Percentiles rank a stretch among this genome's conserved stretches.
These are phyloP conservation scores for Enteromius paludinosus DNA, from an alignment of 2,797 vertebrate species.

Conservation along the genomic window DNA sequence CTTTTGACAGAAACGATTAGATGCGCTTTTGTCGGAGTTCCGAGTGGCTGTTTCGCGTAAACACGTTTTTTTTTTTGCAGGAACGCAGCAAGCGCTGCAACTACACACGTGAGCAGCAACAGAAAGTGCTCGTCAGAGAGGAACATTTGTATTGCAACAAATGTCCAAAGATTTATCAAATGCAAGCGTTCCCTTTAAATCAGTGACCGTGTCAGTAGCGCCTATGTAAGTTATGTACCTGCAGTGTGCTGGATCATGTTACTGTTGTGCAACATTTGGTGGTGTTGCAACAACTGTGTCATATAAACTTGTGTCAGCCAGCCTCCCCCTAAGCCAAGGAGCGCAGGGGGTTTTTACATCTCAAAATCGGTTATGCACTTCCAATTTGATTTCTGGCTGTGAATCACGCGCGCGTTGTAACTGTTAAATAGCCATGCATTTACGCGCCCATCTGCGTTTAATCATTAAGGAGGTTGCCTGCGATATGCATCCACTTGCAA, in stretches of 20 bases:
- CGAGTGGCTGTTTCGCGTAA: background rate
- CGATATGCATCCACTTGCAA: background rate
- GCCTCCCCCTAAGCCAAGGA: background rate
- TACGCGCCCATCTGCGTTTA: background rate
- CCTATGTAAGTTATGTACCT: constrained; percentile 22
- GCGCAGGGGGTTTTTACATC: background rate
- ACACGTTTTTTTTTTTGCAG: background rate
- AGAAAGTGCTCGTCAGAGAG: constrained; percentile 4
- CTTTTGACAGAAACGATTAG: constrained; percentile 37
- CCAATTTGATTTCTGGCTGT: background rate
- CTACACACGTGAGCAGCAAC: background rate
- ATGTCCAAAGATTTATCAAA: background rate
- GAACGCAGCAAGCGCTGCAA: background rate
- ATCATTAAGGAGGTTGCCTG: background rate
- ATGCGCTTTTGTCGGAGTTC: background rate
- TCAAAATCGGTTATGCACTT: background rate
- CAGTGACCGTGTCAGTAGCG: background rate
- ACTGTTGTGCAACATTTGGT: constrained; percentile 52
- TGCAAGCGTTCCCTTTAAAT: constrained; percentile 26
- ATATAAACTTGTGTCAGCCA: constrained; percentile 30
- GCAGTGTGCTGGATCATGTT: constrained; percentile 30
- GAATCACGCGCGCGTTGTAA: background rate
- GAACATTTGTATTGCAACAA: constrained; percentile 8
- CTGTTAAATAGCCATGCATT: background rate
- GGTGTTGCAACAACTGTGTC: constrained; percentile 53